Evolutionary conservation across 1,140 invertebrate species (phyloP), one percentile per base, ranked within the genome.

Genomic region (Plodia interpunctella): DNA sequence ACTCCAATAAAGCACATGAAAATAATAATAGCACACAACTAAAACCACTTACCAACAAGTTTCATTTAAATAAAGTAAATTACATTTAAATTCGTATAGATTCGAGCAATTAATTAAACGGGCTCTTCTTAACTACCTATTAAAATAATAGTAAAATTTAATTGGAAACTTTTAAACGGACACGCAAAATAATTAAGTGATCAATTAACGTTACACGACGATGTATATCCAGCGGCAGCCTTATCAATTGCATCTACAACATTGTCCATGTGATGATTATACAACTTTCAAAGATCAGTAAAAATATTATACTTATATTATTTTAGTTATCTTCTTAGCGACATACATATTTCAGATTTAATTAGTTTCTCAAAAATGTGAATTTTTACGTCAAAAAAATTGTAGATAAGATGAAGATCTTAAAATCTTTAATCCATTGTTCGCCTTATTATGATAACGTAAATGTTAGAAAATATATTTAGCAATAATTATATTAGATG

Each of bases 61-160:
- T 77, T 87, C 78, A 85, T 87, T 85, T 85, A 78, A 85, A 87
- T 87, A 87, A 85, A 79, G 74, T 84, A 81, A 87, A 87, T 83
- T 78, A 83, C 74, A 68, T 70, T 74, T 70, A 70, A 72, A 80
- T 80, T 74, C 62, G 66, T 74, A 76, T 78, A 72, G 71, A 79
- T 80, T 72, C 70, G 68, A 68, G 72, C 77, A 70, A 87, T 87
- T 78, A 87, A 87, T 84, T 82, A 80, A 78, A 82, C 69, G 71
- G 68, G 65, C 68, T 74, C 83, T 81, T 75, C 79, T 87, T 87
- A 87, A 87, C 83, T 87, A 81, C 79, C 82, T 75, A 82, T 80
- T 83, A 75, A 79, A 80, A 79, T 81, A 82, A 83, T 83, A 80
- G 80, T 79, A 82, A 62, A 63, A 70, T 79, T 84, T 83, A 85